Conservation (phyloP, 2,797 vertebrate species). For the Semaprochilodus insignis region DNA sequence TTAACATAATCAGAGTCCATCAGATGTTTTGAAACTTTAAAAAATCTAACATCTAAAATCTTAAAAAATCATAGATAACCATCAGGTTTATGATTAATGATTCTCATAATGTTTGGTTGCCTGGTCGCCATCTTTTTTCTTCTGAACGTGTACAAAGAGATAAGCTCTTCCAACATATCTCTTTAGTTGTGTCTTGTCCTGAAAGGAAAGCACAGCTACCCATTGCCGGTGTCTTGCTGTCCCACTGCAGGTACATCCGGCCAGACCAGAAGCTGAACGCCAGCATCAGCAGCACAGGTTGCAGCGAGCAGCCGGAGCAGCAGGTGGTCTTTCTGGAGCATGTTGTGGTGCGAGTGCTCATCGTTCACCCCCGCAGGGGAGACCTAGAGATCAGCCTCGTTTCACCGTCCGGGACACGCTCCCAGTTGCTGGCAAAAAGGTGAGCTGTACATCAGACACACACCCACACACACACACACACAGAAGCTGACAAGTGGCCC, state of each 20-base stretch:
- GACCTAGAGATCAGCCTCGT: conserved; percentile 91
- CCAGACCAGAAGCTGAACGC: conserved; percentile 82
- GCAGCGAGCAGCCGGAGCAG: conserved; percentile 79
- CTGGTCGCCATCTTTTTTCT: background rate
- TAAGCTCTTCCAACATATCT: background rate
- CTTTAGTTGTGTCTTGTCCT: background rate
- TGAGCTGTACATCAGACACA: conserved; percentile 63
- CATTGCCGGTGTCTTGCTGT: background rate
- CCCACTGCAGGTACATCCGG: conserved; percentile 81
- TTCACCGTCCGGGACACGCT: conserved; percentile 88
- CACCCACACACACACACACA: background rate
- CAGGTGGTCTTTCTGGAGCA: conserved; percentile 87
- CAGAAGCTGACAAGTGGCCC: background rate
- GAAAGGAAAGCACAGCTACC: background rate
- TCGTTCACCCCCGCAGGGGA: conserved; percentile 86
- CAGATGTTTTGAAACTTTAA: background rate
- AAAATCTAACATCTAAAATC: too few relatives aligned
- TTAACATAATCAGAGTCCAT: background rate
- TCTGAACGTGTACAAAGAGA: background rate
- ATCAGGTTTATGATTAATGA: background rate
- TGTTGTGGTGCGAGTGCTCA: conserved; percentile 83
- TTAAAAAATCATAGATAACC: too few relatives aligned
- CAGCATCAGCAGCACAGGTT: conserved; percentile 79
- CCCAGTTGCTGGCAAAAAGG: conserved; percentile 90
- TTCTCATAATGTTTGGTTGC: background rate